Evolutionary conservation across 2,888 invertebrate species (phyloP).

Genomic region (Rosalia funebris): DNA sequence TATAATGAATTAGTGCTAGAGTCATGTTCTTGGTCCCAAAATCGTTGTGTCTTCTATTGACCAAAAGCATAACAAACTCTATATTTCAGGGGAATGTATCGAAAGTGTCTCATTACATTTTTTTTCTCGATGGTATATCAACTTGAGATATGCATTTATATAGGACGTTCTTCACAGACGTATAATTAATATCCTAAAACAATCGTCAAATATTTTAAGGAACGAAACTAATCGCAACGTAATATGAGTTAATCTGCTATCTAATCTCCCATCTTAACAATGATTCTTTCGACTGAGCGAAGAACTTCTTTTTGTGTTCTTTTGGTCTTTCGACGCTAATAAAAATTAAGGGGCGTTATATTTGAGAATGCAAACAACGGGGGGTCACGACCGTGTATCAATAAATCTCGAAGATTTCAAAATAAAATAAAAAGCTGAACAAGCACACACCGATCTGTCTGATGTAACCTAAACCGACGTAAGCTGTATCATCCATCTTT

Average conservation of each 20-base stretch:
- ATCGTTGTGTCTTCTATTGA: too few species aligned
- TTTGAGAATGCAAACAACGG: conserved; percentile 26
- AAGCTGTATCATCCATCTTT: conserved; percentile 15
- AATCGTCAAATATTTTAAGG: neutral
- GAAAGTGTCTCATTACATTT: too few species aligned
- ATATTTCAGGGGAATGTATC: too few species aligned
- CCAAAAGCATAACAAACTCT: too few species aligned
- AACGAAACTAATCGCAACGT: conserved; percentile 7
- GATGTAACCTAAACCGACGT: conserved; percentile 33
- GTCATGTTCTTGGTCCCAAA: too few species aligned
- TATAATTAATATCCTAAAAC: conserved; percentile 3
- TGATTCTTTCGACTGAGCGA: conserved; percentile 5
- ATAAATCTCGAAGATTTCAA: conserved; percentile 29
- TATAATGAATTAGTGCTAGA: too few species aligned
- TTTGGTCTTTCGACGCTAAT: conserved; percentile 15
- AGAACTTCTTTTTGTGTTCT: conserved; percentile 40
- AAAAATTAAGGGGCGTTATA: conserved; percentile 29
- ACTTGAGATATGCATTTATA: too few species aligned
- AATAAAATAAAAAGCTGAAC: conserved; percentile 30
- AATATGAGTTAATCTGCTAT: conserved; percentile 8
- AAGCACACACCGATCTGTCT: conserved; percentile 25
- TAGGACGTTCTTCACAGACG: too few species aligned
- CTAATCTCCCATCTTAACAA: conserved; percentile 9
- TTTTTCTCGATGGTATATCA: too few species aligned
- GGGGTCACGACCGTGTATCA: conserved; percentile 31